Conservation (phyloP, 2,797 vertebrate genomes). For the Sphenopsis melanotis region DNA sequence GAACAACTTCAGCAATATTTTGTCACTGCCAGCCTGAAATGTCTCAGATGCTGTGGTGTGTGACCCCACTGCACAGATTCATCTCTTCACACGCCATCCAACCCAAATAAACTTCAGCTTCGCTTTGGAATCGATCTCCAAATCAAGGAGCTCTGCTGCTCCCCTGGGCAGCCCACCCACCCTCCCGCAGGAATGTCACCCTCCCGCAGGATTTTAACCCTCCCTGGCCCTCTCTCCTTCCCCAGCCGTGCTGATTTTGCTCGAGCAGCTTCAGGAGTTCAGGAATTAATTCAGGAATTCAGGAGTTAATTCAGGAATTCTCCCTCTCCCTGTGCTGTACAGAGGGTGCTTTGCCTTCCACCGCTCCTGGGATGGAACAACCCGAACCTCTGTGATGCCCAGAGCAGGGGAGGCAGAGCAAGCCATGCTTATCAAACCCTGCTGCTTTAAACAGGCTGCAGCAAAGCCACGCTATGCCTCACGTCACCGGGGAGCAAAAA, state of each 20-base stretch:
- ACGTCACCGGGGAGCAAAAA: slow-evolving; percentile 67
- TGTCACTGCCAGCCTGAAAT: neutral
- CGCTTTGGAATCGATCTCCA: neutral
- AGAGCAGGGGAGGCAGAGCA: neutral
- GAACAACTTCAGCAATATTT: neutral
- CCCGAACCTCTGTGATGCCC: rapidly evolving
- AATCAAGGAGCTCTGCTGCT: neutral
- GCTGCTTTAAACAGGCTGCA: slow-evolving; percentile 65
- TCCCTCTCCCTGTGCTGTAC: rapidly evolving
- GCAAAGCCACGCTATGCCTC: slow-evolving; percentile 38
- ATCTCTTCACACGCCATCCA: neutral
- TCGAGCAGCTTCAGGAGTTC: neutral
- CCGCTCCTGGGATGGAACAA: neutral
- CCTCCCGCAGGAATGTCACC: neutral
- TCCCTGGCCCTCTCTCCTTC: neutral
- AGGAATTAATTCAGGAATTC: neutral
- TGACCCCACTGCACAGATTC: neutral
- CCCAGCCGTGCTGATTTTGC: neutral
- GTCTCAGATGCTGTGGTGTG: neutral
- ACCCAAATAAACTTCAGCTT: slow-evolving; percentile 11
- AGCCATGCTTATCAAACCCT: neutral
- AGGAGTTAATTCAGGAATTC: neutral
- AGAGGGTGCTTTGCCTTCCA: neutral
- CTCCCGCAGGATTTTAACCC: slow-evolving; percentile 28
- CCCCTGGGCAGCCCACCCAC: neutral